Base-by-base conservation (phyloP, 2,113 vertebrate genomes). In the Mastomys coucha region DNA sequence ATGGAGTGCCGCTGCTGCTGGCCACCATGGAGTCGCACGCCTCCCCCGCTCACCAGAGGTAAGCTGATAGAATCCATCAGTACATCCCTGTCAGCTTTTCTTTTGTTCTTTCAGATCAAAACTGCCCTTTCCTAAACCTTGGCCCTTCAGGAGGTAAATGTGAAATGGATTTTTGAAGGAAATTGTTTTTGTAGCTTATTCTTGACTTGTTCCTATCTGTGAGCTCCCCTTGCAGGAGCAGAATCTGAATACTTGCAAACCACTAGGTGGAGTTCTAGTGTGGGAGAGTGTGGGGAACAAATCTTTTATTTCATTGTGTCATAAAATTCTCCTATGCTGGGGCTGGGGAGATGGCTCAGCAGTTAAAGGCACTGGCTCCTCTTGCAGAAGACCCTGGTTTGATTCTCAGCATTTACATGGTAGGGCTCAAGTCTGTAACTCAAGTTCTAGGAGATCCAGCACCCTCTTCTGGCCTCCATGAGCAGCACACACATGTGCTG, bases 101-200 rank as follows among this genome's bases (percentile, higher is more conserved):
- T 91, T 96, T 76, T 56, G 45, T 96, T 89, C 75, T 87, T 95
- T 88, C 76, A 65, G 60, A 75, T 78, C 67, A 92, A 80, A 95
- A 77, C 53, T n/a, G 69, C 63, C 84, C 85, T 94, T 94, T 78
- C 49, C 65, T 93, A 88, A 96, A 81, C 72, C 49, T 58, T 85
- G 81, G 53, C 49, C 82, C 91, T 91, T 95, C 58, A 70, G 77
- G 76, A 86, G 28, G 58, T 94, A 81, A 91, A 95, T 3, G 11
- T 26, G 33, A 92, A 90, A 86, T 92, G 65, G 80, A 73, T 56
- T 96, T 97, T 95, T 95, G 91, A 87, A 96, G 58, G 76, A 53
- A 91, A 58, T 87, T 95, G 51, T 69, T 95, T 92, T 94, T 95
- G 92, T 86, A 69, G 42, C 78, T 92, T 96, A 60, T 63, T 31